These are phyloP conservation scores for Urosaurus nigricauda DNA, from an alignment of 2,797 vertebrate genomes.

Conservation along the genomic window DNA sequence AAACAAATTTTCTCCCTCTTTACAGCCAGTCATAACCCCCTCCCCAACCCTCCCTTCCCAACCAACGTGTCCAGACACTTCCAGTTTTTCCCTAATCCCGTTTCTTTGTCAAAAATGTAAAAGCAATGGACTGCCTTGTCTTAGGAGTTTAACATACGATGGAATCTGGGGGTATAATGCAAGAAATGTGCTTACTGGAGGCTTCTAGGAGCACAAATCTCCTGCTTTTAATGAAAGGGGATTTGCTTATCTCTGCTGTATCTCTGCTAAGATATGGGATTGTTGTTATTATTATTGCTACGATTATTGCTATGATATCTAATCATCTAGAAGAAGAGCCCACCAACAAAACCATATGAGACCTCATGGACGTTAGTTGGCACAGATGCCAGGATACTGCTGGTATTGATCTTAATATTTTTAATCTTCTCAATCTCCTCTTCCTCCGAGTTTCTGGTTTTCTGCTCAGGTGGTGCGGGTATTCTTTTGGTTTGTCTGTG, in stretches of 20 bases:
- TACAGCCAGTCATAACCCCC: too few species aligned
- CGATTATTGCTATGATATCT: background rate
- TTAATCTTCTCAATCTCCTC: slow-evolving; percentile 60
- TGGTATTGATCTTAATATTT: slow-evolving; percentile 9
- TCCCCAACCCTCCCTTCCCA: too few species aligned
- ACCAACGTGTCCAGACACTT: too few species aligned
- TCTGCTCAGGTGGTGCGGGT: slow-evolving; percentile 65
- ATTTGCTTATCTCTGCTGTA: background rate
- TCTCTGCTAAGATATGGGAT: background rate
- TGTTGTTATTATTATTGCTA: background rate
- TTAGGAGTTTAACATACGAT: too few species aligned
- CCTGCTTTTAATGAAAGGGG: too few species aligned
- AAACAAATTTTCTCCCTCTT: background rate
- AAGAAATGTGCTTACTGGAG: too few species aligned
- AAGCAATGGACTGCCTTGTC: too few species aligned
- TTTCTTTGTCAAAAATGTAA: too few species aligned
- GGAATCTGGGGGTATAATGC: too few species aligned
- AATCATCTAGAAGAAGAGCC: background rate
- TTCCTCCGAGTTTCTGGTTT: slow-evolving; percentile 65
- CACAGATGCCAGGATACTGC: slow-evolving; percentile 18
- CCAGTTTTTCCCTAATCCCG: too few species aligned
- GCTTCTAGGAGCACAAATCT: too few species aligned
- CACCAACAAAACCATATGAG: background rate
- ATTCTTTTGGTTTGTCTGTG: slow-evolving; percentile 63
- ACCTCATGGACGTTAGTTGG: slow-evolving; percentile 21